These are phyloP conservation scores for Tetramorium alpestre DNA, from an alignment of 1,140 invertebrate species.

Conservation along the genomic window DNA sequence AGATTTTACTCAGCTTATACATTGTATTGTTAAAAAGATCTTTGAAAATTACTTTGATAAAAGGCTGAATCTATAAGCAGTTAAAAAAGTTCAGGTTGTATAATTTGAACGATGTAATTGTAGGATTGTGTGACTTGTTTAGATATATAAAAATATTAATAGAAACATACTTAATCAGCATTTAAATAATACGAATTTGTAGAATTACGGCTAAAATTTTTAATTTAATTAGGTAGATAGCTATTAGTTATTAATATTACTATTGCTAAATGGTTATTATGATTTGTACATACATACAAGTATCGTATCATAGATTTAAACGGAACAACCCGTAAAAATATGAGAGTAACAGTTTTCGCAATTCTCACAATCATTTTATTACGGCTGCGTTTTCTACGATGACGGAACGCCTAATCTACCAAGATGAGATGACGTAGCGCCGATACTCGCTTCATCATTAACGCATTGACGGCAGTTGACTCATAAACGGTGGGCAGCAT, in stretches of 20 bases:
- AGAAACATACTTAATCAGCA: not conserved
- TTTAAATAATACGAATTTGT: not conserved
- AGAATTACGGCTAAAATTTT: not conserved
- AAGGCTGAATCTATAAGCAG: too few relatives aligned
- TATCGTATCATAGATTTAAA: not conserved
- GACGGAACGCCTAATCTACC: constrained; percentile 6
- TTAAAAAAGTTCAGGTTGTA: not conserved
- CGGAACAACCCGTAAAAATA: not conserved
- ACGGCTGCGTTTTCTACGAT: not conserved
- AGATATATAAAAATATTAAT: not conserved
- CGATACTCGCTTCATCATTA: constrained; percentile 54
- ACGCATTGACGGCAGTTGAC: constrained; percentile 70
- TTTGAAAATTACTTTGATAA: not conserved
- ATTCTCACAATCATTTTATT: constrained; percentile 7
- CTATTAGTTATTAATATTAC: not conserved
- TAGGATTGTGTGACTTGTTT: not conserved
- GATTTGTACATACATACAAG: not conserved
- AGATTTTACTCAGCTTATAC: not conserved
- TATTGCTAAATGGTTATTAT: not conserved
- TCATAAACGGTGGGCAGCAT: constrained; percentile 72
- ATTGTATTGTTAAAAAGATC: not conserved
- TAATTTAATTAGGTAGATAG: not conserved
- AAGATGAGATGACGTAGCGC: constrained; percentile 49
- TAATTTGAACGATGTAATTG: not conserved
- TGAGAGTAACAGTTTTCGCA: not conserved